Evolutionary conservation across 2,888 invertebrate genomes (phyloP).

Genomic region (Palloptera scutellata): DNA sequence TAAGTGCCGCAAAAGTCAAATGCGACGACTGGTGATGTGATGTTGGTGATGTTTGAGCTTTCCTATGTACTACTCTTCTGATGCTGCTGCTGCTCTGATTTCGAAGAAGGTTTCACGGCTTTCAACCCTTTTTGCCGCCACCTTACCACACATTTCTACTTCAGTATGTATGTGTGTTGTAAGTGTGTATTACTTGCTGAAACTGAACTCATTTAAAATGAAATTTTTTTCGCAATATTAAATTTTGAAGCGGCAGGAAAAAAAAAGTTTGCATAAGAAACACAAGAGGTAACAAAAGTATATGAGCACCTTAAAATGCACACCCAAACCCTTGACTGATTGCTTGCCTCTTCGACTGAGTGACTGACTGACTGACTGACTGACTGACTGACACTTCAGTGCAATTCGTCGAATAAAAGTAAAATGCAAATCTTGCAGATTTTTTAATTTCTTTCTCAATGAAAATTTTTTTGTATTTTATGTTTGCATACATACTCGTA

Average conservation of each 20-base stretch:
- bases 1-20: conserved; percentile 23
- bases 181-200: background rate
- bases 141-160: background rate
- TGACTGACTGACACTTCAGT: conserved; percentile 28
- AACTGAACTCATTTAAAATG: conserved; percentile 17
- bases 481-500: conserved; percentile 19
- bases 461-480: conserved; percentile 45
- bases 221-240: conserved; percentile 27
- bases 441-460: conserved; percentile 54
- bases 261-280: conserved; percentile 15
- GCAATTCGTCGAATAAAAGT: conserved; percentile 34
- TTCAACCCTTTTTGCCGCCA: conserved; percentile 23
- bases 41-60: conserved; percentile 2
- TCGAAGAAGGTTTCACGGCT: conserved; percentile 1
- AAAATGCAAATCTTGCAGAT: conserved; percentile 61
- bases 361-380: background rate
- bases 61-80: no score
- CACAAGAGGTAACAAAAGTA: background rate
- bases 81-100: background rate
- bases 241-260: conserved; percentile 19
- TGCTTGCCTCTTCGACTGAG: background rate
- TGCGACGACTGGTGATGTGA: background rate
- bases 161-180: background rate
- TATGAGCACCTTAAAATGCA: conserved; percentile 25
- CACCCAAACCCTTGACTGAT: background rate